These are phyloP conservation scores for Pogona vitticeps DNA, from an alignment of 2,113 vertebrate species.

Conservation along the genomic window DNA sequence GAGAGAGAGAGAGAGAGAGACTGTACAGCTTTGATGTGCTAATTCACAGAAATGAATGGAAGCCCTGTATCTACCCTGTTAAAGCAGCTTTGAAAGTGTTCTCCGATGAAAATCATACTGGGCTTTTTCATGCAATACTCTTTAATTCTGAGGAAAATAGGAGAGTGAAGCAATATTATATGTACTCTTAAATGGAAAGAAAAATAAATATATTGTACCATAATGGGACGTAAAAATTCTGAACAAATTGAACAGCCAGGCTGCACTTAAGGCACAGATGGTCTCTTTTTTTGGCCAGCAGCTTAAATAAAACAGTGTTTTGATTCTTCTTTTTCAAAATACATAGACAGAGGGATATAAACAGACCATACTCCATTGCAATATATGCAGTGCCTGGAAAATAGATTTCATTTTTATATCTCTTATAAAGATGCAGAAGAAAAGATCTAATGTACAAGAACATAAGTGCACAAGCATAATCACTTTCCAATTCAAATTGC, in stretches of 20 bases:
- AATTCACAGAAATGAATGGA: constrained; percentile 5
- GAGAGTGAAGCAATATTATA: neutral
- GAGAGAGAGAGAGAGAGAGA: too few relatives aligned
- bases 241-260: constrained; percentile 56
- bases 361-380: constrained; percentile 67
- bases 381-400: constrained; percentile 55
- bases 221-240: constrained; percentile 46
- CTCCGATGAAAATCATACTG: neutral
- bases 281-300: constrained; percentile 59
- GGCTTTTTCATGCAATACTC: neutral
- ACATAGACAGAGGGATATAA: constrained; percentile 47
- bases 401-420: constrained; percentile 65
- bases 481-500: constrained; percentile 72
- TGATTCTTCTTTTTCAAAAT: too few relatives aligned
- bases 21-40: constrained; percentile 12
- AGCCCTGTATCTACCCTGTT: neutral
- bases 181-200: constrained; percentile 38
- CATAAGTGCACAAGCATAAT: constrained; percentile 45
- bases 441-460: constrained; percentile 37
- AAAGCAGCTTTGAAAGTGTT: neutral
- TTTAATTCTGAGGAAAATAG: neutral
- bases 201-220: constrained; percentile 47
- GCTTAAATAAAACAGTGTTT: constrained; percentile 60
- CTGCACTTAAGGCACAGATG: constrained; percentile 56
- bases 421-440: constrained; percentile 60